A percentile compares a stretch with the other conserved stretches of the same genome.
Evolutionary conservation across 2,888 invertebrate genomes (phyloP).

Genomic region (Morpho helenor): DNA sequence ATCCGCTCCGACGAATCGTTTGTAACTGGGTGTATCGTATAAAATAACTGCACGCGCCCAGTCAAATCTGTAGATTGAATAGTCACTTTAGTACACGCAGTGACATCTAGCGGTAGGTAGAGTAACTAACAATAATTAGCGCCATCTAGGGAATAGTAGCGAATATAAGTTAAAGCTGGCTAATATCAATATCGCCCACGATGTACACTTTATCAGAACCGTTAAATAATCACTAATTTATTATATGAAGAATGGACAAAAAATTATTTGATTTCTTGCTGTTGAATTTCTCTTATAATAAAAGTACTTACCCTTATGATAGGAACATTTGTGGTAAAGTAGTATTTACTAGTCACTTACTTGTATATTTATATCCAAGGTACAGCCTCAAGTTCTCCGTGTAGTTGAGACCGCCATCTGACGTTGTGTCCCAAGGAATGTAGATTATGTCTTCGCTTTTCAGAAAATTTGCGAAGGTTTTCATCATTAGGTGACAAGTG

Average conservation of each 20-base stretch:
- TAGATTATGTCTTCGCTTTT: slow-evolving; percentile 67
- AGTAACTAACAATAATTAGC: neutral
- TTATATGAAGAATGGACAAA: too few relatives aligned
- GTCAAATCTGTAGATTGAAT: slow-evolving; percentile 75
- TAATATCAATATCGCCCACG: too few relatives aligned
- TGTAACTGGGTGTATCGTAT: slow-evolving; percentile 86
- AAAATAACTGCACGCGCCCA: slow-evolving; percentile 87
- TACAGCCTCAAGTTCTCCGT: slow-evolving; percentile 82
- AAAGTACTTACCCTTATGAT: neutral
- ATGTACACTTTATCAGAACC: neutral
- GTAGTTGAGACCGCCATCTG: slow-evolving; percentile 73
- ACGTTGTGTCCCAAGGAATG: slow-evolving; percentile 81
- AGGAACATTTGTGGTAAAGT: neutral
- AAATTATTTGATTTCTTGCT: too few relatives aligned
- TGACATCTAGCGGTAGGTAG: slow-evolving; percentile 29
- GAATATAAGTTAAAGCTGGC: neutral
- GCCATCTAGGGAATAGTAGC: slow-evolving; percentile 6
- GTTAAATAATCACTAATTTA: too few relatives aligned
- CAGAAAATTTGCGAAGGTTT: slow-evolving; percentile 81
- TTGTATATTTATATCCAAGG: slow-evolving; percentile 84
- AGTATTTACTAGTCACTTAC: slow-evolving; percentile 73
- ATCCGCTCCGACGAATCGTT: slow-evolving; percentile 81
- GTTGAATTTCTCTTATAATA: too few relatives aligned
- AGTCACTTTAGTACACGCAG: neutral
- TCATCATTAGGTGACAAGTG: slow-evolving; percentile 87